A percentile compares a stretch with the other conserved stretches of the same genome.
These are phyloP conservation scores for Drusus annulatus DNA, from an alignment of 1,140 invertebrate species.

Conservation along the genomic window DNA sequence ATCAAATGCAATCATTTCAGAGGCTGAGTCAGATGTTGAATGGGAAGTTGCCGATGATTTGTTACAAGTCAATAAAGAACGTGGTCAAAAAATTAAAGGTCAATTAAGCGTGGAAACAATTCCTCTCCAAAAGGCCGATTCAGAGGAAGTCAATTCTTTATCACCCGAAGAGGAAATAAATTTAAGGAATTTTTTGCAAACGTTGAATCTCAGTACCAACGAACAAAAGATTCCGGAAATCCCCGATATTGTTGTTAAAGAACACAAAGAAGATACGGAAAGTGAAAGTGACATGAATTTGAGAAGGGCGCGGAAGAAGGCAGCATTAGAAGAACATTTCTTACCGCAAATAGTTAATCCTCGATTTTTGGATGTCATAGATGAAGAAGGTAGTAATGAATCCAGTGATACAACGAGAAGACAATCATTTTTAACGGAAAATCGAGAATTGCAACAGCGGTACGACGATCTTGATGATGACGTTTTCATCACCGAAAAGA, in stretches of 20 bases:
- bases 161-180: constrained; percentile 67
- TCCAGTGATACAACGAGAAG: constrained; percentile 68
- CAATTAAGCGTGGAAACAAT: constrained; percentile 17
- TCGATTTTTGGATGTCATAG: constrained; percentile 78
- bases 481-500: constrained; percentile 64
- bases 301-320: constrained; percentile 72
- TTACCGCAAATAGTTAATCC: constrained; percentile 70
- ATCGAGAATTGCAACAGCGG: constrained; percentile 66
- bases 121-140: constrained; percentile 4
- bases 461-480: constrained; percentile 69
- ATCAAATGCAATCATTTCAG: constrained; percentile 69
- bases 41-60: constrained; percentile 38
- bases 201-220: constrained; percentile 71
- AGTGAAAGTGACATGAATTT: constrained; percentile 57
- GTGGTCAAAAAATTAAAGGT: constrained; percentile 49
- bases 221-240: constrained; percentile 24
- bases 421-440: constrained; percentile 67
- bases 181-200: constrained; percentile 73
- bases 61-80: constrained; percentile 62
- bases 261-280: constrained; percentile 37
- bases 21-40: constrained; percentile 74
- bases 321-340: constrained; percentile 72
- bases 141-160: constrained; percentile 54
- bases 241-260: constrained; percentile 22
- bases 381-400: constrained; percentile 77